Percentiles rank a stretch among this genome's conserved stretches.
These are phyloP conservation scores for Drosophila meridionalis DNA, from an alignment of 2,888 invertebrate genomes.

Conservation along the genomic window DNA sequence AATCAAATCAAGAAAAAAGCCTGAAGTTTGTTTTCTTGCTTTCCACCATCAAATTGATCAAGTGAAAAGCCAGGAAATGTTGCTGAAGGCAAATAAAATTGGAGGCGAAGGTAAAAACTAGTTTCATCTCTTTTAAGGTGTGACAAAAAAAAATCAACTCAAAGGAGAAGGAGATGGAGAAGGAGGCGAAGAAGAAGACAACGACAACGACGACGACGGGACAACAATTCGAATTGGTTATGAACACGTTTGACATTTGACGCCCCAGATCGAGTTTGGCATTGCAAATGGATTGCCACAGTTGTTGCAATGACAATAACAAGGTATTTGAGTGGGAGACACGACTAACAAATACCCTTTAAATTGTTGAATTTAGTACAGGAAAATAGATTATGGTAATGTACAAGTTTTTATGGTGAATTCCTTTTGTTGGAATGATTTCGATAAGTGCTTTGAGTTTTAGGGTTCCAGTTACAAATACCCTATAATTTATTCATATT, in stretches of 20 bases:
- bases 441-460: no score
- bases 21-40: background rate
- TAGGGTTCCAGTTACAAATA: background rate
- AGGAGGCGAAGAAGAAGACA: background rate
- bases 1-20: background rate
- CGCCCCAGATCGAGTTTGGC: constrained; percentile 29
- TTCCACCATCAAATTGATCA: constrained; percentile 33
- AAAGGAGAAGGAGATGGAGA: background rate
- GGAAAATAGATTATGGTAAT: background rate
- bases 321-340: background rate
- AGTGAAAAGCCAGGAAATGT: constrained; percentile 31
- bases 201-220: background rate
- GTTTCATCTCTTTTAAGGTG: constrained; percentile 45
- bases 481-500: background rate
- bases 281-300: constrained; percentile 47
- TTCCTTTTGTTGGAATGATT: no score
- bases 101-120: constrained; percentile 50
- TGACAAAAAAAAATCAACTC: constrained; percentile 33
- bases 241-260: constrained; percentile 55
- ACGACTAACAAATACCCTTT: background rate
- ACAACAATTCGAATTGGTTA: constrained; percentile 43
- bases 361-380: background rate
- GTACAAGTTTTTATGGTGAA: background rate
- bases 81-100: constrained; percentile 21
- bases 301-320: constrained; percentile 34